Conservation (phyloP, 1,140 invertebrate genomes). For the Caenorhabditis brenneri region DNA sequence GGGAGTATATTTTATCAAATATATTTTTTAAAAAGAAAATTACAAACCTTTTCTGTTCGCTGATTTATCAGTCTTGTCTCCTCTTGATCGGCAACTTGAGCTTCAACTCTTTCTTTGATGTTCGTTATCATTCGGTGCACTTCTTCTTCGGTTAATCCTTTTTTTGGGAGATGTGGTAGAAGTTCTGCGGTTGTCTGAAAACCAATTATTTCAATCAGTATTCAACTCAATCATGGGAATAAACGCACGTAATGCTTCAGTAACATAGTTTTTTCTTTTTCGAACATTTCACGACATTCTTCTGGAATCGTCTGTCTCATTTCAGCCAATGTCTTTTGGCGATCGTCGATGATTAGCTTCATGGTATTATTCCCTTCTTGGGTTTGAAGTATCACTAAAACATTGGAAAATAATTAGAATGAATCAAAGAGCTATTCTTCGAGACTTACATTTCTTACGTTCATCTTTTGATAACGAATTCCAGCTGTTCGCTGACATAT, state of each 20-base stretch:
- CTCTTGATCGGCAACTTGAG: neutral
- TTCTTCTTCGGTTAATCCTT: neutral
- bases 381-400: neutral
- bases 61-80: neutral
- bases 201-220: neutral
- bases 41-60: neutral
- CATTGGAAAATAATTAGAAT: no score
- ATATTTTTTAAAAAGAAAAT: no score
- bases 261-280: neutral
- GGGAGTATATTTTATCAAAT: no score
- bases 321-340: neutral
- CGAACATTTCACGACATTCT: neutral
- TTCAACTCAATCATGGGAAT: no score
- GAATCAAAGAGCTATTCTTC: neutral
- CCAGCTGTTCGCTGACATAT: neutral
- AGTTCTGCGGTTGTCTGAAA: neutral
- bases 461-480: neutral
- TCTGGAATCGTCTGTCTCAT: neutral
- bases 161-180: neutral
- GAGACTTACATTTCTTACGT: neutral
- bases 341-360: neutral
- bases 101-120: neutral
- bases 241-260: neutral
- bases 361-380: neutral
- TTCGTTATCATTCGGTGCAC: neutral